A percentile compares a stretch with the other conserved stretches of the same genome.
phyloP scores from a whole-genome alignment of 2,113 vertebrate genomes.

The Myiopsitta monachus region DNA sequence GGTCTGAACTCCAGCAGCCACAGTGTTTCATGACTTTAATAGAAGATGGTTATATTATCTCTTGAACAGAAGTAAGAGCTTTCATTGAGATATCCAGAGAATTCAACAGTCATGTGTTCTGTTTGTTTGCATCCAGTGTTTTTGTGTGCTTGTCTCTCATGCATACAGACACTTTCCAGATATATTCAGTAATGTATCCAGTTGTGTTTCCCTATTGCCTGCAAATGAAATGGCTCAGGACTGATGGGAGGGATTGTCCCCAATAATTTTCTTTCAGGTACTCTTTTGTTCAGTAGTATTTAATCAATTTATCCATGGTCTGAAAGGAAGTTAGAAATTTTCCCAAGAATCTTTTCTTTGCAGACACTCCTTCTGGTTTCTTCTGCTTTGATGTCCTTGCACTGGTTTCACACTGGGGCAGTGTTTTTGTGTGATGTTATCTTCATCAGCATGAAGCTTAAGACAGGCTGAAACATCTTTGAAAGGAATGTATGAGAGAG shows the following conservation, averaged over 20 bases:
- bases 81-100: not conserved
- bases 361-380: not conserved
- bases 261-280: not conserved
- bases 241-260: not conserved
- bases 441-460: not conserved
- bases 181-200: not conserved
- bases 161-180: not conserved
- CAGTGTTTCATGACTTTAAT: not conserved
- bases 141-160: not conserved
- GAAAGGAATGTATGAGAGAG: not conserved
- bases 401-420: not conserved
- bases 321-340: slow-evolving; percentile 5
- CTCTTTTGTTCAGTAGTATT: not conserved
- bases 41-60: not conserved
- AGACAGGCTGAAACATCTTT: not conserved
- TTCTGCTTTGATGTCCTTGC: not conserved
- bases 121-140: not conserved
- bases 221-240: not conserved
- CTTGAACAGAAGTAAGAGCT: not conserved
- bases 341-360: not conserved
- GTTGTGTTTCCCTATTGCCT: not conserved
- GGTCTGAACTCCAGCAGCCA: not conserved
- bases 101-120: not conserved
- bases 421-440: not conserved
- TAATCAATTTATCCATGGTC: slow-evolving; percentile 26